A percentile compares a stretch with the other conserved stretches of the same genome.
Conservation (phyloP, 2,113 vertebrate genomes). For the Hippotragus niger region DNA sequence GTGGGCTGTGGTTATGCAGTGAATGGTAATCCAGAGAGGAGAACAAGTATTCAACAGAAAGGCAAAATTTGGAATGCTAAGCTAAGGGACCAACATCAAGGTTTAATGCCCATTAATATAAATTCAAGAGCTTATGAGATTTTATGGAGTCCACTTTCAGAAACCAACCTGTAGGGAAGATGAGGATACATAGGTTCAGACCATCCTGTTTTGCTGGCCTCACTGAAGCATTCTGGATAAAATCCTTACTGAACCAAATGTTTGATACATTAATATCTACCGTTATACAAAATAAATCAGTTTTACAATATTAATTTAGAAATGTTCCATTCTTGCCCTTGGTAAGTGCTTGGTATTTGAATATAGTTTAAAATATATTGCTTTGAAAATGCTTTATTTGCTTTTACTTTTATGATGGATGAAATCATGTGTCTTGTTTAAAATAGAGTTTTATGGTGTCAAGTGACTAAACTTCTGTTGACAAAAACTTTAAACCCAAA, state of each 20-base stretch:
- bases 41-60: neutral
- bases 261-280: neutral
- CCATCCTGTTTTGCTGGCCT: neutral
- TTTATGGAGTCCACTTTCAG: neutral
- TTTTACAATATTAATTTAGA: neutral
- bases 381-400: constrained; percentile 17
- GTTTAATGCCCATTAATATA: neutral
- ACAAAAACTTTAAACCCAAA: constrained; percentile 32
- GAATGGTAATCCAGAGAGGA: neutral
- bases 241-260: neutral
- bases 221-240: neutral
- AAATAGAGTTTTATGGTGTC: constrained; percentile 13
- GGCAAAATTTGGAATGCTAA: neutral
- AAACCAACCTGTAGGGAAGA: neutral
- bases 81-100: neutral
- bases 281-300: neutral
- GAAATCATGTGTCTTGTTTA: constrained; percentile 29
- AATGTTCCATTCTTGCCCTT: neutral
- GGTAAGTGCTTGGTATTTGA: neutral
- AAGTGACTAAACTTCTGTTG: constrained; percentile 3
- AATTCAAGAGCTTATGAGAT: neutral
- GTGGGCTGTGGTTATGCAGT: neutral
- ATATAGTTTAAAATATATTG: neutral
- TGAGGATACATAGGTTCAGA: neutral
- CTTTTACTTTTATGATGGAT: constrained; percentile 22